Percentiles rank a stretch among this genome's conserved stretches.
These are phyloP conservation scores for Muscina levida DNA, from an alignment of 2,888 invertebrate species.

Conservation along the genomic window DNA sequence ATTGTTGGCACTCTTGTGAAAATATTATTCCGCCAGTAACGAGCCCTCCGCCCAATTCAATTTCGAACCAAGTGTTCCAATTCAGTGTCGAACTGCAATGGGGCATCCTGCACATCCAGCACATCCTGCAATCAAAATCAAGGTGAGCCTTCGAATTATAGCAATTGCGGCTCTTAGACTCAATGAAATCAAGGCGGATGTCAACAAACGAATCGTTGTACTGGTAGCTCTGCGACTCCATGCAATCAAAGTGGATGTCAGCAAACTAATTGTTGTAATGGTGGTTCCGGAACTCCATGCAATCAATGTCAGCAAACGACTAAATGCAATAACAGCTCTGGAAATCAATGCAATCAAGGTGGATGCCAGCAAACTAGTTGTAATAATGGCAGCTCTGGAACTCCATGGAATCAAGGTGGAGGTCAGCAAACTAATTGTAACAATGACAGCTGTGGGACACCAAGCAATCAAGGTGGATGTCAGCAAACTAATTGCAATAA, in stretches of 20 bases:
- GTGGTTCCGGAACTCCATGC: too few species aligned
- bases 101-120: not conserved
- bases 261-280: too few species aligned
- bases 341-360: too few species aligned
- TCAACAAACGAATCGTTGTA: not conserved
- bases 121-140: slow-evolving; percentile 7
- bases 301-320: too few species aligned
- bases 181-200: not conserved
- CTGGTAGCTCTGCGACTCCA: slow-evolving; percentile 3
- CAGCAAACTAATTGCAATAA: not conserved
- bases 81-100: too few species aligned
- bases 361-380: too few species aligned
- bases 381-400: too few species aligned
- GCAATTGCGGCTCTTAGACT: not conserved
- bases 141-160: not conserved
- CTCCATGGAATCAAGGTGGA: slow-evolving; percentile 7
- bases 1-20: not conserved
- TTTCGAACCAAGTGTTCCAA: too few species aligned
- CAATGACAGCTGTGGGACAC: slow-evolving; percentile 9
- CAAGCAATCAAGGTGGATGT: not conserved
- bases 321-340: too few species aligned
- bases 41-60: too few species aligned
- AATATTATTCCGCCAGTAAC: too few species aligned
- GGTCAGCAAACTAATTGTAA: not conserved
- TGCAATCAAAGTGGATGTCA: slow-evolving; percentile 2